Evolutionary conservation across 2,797 vertebrate species (phyloP).

Genomic region (Apogon hyalosoma): DNA sequence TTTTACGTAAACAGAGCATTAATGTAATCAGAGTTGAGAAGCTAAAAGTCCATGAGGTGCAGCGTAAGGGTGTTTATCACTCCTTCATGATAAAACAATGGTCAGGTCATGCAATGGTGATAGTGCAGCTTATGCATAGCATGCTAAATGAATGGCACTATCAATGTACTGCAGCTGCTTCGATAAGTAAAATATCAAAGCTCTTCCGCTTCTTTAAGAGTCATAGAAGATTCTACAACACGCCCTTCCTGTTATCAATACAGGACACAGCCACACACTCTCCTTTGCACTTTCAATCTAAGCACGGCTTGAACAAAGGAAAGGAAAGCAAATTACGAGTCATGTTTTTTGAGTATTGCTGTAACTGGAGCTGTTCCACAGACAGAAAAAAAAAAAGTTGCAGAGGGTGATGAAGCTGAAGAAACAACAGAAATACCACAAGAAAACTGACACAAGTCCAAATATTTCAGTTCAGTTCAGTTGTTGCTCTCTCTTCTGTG

Average conservation of each 20-base stretch:
- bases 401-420: background rate
- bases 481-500: slow-evolving; percentile 1
- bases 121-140: slow-evolving; percentile 13
- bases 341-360: slow-evolving; percentile 47
- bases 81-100: slow-evolving; percentile 25
- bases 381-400: slow-evolving; percentile 6
- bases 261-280: slow-evolving; percentile 40
- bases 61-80: slow-evolving; percentile 26
- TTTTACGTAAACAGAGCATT: no score
- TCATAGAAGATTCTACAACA: slow-evolving; percentile 28
- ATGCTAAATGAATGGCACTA: slow-evolving; percentile 47
- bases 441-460: slow-evolving; percentile 13
- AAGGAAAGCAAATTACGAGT: slow-evolving; percentile 29
- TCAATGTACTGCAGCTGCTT: slow-evolving; percentile 45
- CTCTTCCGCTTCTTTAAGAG: slow-evolving; percentile 33
- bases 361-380: slow-evolving; percentile 10
- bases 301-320: slow-evolving; percentile 16
- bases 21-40: background rate
- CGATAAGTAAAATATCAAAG: slow-evolving; percentile 67
- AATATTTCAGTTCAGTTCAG: slow-evolving; percentile 19
- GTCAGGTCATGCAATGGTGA: slow-evolving; percentile 3
- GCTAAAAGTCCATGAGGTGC: background rate
- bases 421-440: slow-evolving; percentile 1
- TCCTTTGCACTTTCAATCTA: slow-evolving; percentile 63
- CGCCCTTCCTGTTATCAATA: slow-evolving; percentile 54